A percentile compares a stretch with the other conserved stretches of the same genome.
Conservation (phyloP, 2,797 vertebrate genomes). For the Vespertilio murinus region DNA sequence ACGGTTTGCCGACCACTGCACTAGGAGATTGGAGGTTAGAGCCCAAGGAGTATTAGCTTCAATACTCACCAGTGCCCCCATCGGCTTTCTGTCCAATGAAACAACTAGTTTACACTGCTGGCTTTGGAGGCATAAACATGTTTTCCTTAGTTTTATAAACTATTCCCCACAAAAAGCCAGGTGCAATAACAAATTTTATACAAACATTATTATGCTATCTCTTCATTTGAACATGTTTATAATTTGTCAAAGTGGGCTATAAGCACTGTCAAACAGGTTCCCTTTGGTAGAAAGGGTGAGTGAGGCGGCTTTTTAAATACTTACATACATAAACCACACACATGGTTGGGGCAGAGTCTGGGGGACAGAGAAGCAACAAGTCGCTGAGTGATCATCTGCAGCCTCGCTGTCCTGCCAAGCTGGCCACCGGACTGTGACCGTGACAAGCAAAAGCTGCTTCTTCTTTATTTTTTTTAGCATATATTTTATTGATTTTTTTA, state of each 20-base stretch:
- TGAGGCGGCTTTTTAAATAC: neutral
- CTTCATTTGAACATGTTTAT: conserved; percentile 22
- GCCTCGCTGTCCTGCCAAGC: neutral
- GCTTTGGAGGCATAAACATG: neutral
- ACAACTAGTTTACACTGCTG: neutral
- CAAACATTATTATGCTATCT: neutral
- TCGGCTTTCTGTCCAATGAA: neutral
- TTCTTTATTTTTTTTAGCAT: too few species aligned
- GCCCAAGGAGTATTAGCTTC: neutral
- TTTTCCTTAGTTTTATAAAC: neutral
- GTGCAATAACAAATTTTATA: neutral
- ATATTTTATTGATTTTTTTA: too few species aligned
- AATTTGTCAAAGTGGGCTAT: neutral
- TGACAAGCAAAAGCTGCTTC: neutral
- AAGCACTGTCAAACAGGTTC: neutral
- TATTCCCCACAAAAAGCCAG: neutral
- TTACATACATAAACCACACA: neutral
- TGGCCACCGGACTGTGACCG: neutral
- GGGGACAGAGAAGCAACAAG: neutral
- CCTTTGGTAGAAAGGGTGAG: neutral
- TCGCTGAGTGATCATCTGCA: accelerated
- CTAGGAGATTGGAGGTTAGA: neutral
- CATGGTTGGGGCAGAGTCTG: neutral
- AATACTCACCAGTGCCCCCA: neutral
- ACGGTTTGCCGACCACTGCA: too few species aligned